Percentiles rank a stretch among this genome's conserved stretches.
Evolutionary conservation across 2,797 vertebrate genomes (phyloP).

Genomic region (Tachyglossus aculeatus): DNA sequence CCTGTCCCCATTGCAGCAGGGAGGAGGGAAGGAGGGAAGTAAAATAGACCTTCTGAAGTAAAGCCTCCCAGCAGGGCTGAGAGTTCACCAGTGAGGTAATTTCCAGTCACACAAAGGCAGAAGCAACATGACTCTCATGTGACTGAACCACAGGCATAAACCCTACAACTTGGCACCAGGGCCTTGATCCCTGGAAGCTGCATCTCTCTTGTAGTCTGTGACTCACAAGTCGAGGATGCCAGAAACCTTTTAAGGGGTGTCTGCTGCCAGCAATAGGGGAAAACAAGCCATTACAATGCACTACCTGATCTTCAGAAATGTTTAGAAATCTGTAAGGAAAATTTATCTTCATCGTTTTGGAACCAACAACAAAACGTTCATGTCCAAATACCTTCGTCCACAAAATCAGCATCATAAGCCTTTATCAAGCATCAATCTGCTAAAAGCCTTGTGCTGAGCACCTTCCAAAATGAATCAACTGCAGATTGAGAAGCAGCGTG

Average conservation of each 20-base stretch:
- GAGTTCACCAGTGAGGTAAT: neutral
- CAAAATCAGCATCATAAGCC: neutral
- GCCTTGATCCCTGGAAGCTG: conserved; percentile 16
- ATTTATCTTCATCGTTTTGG: no score
- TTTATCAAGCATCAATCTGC: neutral
- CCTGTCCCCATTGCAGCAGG: neutral
- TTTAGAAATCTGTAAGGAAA: no score
- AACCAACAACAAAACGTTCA: no score
- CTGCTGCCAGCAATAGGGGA: conserved; percentile 54
- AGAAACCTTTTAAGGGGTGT: conserved; percentile 55
- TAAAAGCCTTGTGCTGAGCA: neutral
- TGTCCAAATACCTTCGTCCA: no score
- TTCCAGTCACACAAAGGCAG: neutral
- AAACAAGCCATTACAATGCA: conserved; percentile 52
- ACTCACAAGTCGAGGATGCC: conserved; percentile 57
- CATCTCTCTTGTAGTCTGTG: conserved; percentile 50
- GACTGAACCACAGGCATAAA: conserved; percentile 42
- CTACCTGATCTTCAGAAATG: no score
- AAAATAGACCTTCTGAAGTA: neutral
- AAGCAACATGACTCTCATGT: conserved; percentile 13
- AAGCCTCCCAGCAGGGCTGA: neutral
- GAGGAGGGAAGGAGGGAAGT: no score
- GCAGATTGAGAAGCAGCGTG: no score
- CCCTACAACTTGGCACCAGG: conserved; percentile 44
- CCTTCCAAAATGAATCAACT: no score